Percentiles rank a stretch among this genome's conserved stretches.
These are phyloP conservation scores for Gymnocephalus cernua DNA, from an alignment of 2,113 vertebrate species.

Conservation along the genomic window DNA sequence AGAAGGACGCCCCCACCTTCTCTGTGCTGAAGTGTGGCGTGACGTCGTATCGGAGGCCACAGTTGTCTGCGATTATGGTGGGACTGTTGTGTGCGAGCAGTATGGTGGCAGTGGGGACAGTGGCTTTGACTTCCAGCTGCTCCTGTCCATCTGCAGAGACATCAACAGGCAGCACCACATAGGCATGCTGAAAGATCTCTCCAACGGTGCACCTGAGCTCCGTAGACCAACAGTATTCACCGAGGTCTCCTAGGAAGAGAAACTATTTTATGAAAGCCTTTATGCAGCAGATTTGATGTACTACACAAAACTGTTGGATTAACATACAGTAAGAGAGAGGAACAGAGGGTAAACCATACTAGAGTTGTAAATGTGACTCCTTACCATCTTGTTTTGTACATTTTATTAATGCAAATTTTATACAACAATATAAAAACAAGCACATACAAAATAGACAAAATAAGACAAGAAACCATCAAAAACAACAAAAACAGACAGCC, in stretches of 20 bases:
- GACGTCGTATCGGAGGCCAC: conserved; percentile 81
- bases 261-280: not conserved
- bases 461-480: too few relatives aligned
- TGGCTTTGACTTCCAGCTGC: conserved; percentile 57
- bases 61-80: conserved; percentile 63
- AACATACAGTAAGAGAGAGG: too few relatives aligned
- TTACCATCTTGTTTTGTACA: too few relatives aligned
- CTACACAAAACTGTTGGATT: too few relatives aligned
- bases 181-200: conserved; percentile 73
- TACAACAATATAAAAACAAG: too few relatives aligned
- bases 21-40: conserved; percentile 55
- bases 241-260: conserved; percentile 68
- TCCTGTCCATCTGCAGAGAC: conserved; percentile 3
- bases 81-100: conserved; percentile 50
- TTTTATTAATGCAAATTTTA: too few relatives aligned
- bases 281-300: not conserved
- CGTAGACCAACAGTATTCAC: conserved; percentile 81
- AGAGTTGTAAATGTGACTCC: too few relatives aligned
- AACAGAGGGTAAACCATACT: too few relatives aligned
- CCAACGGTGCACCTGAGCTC: conserved; percentile 66
- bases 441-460: too few relatives aligned
- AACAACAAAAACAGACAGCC: too few relatives aligned
- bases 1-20: conserved; percentile 51
- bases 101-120: not conserved
- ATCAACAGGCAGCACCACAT: conserved; percentile 77